phyloP scores from a whole-genome alignment of 1,140 invertebrate genomes.

The Cotesia typhae region DNA sequence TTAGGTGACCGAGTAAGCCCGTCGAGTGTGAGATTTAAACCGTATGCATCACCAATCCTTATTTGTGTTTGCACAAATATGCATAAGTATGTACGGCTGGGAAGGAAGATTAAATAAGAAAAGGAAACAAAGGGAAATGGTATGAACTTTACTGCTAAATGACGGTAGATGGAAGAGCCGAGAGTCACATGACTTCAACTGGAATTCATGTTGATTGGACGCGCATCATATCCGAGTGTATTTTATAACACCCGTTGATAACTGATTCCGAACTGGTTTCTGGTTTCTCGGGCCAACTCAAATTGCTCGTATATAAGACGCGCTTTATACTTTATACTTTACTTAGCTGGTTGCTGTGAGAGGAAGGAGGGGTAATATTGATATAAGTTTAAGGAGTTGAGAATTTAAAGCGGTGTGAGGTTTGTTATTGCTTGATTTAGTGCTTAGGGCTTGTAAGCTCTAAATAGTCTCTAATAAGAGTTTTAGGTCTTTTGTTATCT shows the following conservation, averaged over 20 bases:
- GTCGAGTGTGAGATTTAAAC: not conserved
- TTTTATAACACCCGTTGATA: conserved; percentile 5
- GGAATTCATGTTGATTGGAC: conserved; percentile 19
- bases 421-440: too few relatives aligned
- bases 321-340: too few relatives aligned
- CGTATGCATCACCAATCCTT: not conserved
- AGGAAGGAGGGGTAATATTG: too few relatives aligned
- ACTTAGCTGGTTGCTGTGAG: too few relatives aligned
- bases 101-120: not conserved
- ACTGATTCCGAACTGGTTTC: conserved; percentile 19
- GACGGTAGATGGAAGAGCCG: not conserved
- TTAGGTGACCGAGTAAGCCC: conserved; percentile 19
- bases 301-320: too few relatives aligned
- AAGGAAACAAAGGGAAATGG: not conserved
- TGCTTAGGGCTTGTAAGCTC: too few relatives aligned
- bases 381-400: too few relatives aligned
- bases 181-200: not conserved
- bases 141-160: too few relatives aligned
- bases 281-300: not conserved
- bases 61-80: conserved; percentile 28
- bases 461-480: too few relatives aligned
- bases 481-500: too few relatives aligned
- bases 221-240: not conserved
- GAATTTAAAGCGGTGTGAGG: too few relatives aligned
- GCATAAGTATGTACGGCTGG: not conserved